These are phyloP conservation scores for Hypanus sabinus DNA, from an alignment of 2,113 vertebrate species.

Conservation along the genomic window DNA sequence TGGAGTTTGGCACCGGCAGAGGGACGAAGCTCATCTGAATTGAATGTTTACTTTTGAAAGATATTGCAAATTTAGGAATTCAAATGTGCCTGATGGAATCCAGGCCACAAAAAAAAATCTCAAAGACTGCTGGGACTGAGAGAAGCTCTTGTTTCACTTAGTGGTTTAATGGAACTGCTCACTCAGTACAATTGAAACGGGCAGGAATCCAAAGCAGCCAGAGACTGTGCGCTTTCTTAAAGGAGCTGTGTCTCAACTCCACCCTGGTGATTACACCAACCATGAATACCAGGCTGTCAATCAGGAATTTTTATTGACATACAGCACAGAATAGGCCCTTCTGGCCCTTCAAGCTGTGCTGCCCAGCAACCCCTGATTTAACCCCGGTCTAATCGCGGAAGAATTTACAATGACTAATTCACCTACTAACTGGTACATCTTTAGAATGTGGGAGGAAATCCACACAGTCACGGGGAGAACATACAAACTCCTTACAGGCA, in stretches of 20 bases:
- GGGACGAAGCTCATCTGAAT: background rate
- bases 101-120: background rate
- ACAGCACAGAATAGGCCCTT: too few species aligned
- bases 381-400: too few species aligned
- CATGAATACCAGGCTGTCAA: too few species aligned
- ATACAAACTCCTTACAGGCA: too few species aligned
- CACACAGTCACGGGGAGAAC: too few species aligned
- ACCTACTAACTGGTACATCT: too few species aligned
- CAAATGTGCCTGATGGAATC: background rate
- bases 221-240: background rate
- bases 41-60: conserved; percentile 9
- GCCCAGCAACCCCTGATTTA: too few species aligned
- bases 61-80: conserved; percentile 9
- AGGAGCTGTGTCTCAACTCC: background rate
- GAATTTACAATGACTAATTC: too few species aligned
- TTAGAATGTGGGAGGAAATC: too few species aligned
- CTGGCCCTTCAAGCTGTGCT: too few species aligned
- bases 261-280: background rate
- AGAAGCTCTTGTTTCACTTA: background rate
- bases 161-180: conserved; percentile 27
- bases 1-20: background rate
- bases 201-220: background rate
- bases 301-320: too few species aligned
- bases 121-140: background rate
- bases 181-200: background rate